Percentiles rank a stretch among this genome's conserved stretches.
Evolutionary conservation across 2,113 vertebrate species (phyloP).

Genomic region (Mus spicilegus): DNA sequence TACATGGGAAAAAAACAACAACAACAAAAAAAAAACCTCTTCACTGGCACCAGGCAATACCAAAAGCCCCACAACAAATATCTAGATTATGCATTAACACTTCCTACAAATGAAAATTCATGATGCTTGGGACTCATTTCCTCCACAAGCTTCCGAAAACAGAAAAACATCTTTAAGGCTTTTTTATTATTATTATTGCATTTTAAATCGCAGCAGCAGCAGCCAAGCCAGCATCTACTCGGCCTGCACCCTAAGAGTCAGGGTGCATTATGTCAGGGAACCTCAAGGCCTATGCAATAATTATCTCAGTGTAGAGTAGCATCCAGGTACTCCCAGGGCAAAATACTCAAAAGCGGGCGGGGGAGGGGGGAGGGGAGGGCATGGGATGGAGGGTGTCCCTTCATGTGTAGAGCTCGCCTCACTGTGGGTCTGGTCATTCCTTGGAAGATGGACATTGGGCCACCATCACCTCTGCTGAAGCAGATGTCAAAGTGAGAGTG

Average conservation of each 20-base stretch:
- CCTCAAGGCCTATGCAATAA: constrained; percentile 51
- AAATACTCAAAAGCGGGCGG: not conserved
- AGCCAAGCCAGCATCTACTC: constrained; percentile 65
- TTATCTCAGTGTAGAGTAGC: not conserved
- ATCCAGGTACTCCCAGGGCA: not conserved
- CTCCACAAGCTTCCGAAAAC: constrained; percentile 73
- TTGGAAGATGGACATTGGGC: not conserved
- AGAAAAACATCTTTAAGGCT: constrained; percentile 76
- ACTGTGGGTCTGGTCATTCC: constrained; percentile 19
- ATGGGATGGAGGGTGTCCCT: not conserved
- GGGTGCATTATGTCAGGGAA: not conserved
- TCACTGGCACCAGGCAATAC: constrained; percentile 62
- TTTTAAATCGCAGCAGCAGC: constrained; percentile 72
- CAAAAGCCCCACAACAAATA: constrained; percentile 80
- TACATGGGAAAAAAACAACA: constrained; percentile 48
- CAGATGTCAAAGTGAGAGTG: constrained; percentile 36
- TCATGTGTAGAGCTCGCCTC: not conserved
- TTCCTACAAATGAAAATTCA: constrained; percentile 81
- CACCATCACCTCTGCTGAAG: constrained; percentile 19
- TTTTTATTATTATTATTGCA: constrained; percentile 25
- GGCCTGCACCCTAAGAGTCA: constrained; percentile 47
- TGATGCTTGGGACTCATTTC: constrained; percentile 77
- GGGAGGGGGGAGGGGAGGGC: too few species aligned
- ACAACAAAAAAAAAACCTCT: constrained; percentile 34
- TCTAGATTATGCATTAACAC: constrained; percentile 78